Evolutionary conservation across 2,888 invertebrate species (phyloP).

Genomic region (Pterobdella sp.): DNA sequence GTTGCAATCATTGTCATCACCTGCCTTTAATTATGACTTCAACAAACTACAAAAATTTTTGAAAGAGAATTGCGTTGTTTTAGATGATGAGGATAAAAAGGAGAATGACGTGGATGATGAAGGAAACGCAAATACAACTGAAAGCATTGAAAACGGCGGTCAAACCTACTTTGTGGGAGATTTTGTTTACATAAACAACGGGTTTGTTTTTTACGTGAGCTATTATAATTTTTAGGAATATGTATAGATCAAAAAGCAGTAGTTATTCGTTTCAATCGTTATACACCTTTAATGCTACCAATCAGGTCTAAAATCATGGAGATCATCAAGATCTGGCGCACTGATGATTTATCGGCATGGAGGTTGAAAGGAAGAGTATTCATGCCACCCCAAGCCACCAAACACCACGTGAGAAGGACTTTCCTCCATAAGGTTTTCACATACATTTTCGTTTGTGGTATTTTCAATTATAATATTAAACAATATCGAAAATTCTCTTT

Average conservation of each 20-base stretch:
- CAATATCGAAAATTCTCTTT: too few relatives aligned
- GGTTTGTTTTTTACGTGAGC: conserved; percentile 40
- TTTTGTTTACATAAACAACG: conserved; percentile 71
- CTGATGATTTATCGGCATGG: not conserved
- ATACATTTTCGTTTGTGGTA: not conserved
- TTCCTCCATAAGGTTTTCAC: not conserved
- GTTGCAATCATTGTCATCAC: conserved; percentile 71
- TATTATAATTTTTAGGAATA: not conserved
- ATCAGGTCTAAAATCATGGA: not conserved
- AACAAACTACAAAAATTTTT: conserved; percentile 59
- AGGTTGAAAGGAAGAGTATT: not conserved
- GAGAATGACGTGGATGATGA: conserved; percentile 5
- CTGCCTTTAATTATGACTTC: conserved; percentile 73
- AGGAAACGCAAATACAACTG: not conserved
- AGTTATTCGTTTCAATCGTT: not conserved
- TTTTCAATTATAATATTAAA: not conserved
- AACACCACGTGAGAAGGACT: conserved; percentile 9
- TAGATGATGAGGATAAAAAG: conserved; percentile 9
- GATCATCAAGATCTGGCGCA: not conserved
- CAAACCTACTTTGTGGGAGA: conserved; percentile 74
- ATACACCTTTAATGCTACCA: not conserved
- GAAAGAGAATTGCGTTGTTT: conserved; percentile 42
- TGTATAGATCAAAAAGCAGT: not conserved
- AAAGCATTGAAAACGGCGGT: conserved; percentile 57
- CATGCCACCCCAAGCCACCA: not conserved